phyloP scores from a whole-genome alignment of 2,888 invertebrate species.

The Rhagonycha fulva region DNA sequence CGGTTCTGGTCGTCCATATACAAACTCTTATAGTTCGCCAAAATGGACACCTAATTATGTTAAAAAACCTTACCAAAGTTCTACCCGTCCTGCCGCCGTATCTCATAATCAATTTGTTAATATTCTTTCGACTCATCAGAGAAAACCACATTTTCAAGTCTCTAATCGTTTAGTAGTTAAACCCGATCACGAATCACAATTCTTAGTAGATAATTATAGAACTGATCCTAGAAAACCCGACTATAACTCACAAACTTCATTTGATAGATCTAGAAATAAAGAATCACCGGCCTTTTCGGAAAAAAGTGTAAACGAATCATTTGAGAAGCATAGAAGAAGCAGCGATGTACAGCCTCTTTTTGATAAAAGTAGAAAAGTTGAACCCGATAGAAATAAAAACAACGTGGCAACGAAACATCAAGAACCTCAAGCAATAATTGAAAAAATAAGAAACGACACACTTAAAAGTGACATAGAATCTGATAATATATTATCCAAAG shows the following conservation, averaged over 20 bases:
- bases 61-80: constrained; percentile 34
- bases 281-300: not conserved
- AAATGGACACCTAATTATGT: constrained; percentile 43
- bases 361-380: not conserved
- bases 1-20: not conserved
- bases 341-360: not conserved
- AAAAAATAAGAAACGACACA: not conserved
- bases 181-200: not conserved
- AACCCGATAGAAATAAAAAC: not conserved
- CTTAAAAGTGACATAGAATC: not conserved
- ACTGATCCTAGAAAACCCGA: not conserved
- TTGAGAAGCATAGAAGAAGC: not conserved
- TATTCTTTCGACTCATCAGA: not conserved
- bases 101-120: constrained; percentile 48
- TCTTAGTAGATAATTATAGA: not conserved
- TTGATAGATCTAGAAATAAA: not conserved
- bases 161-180: not conserved
- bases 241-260: not conserved
- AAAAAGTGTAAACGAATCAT: not conserved
- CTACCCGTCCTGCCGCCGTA: constrained; percentile 41
- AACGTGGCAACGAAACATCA: not conserved
- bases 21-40: not conserved
- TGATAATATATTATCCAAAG: not conserved
- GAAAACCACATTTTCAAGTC: no score
- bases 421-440: not conserved